phyloP scores from a whole-genome alignment of 2,797 vertebrate species.

The Cyclura pinguis region DNA sequence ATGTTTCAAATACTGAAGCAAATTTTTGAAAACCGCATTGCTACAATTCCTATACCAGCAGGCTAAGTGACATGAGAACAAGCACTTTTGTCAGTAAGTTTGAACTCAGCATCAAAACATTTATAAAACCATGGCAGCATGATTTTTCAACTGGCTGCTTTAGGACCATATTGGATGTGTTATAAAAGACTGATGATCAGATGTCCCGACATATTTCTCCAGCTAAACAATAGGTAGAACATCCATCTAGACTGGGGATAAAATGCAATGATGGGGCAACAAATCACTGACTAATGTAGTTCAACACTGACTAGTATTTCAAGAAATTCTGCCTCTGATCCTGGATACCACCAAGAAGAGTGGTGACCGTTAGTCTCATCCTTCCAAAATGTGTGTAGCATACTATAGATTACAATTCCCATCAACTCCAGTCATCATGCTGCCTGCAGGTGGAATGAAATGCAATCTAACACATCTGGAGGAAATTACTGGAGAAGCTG shows the following conservation, averaged over 20 bases:
- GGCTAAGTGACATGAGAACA: neutral
- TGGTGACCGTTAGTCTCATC: neutral
- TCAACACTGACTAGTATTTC: neutral
- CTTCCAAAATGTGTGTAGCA: no score
- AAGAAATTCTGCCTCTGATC: neutral
- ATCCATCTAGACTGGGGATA: neutral
- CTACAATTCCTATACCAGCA: no score
- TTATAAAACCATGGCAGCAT: neutral
- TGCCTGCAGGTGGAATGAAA: neutral
- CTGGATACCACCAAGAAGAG: no score
- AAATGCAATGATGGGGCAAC: neutral
- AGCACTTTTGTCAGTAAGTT: neutral
- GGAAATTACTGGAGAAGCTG: neutral
- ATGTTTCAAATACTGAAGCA: neutral
- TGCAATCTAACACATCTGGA: no score
- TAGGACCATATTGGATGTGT: neutral
- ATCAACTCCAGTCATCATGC: neutral
- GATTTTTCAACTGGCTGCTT: neutral
- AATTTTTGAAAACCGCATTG: neutral
- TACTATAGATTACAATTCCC: neutral
- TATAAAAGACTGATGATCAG: neutral
- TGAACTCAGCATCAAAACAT: no score
- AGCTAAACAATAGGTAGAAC: neutral
- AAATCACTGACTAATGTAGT: neutral
- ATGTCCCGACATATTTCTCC: neutral